Percentiles rank a stretch among this genome's conserved stretches.
Conservation (phyloP, 2,888 invertebrate species). For the Candidula unifasciata region DNA sequence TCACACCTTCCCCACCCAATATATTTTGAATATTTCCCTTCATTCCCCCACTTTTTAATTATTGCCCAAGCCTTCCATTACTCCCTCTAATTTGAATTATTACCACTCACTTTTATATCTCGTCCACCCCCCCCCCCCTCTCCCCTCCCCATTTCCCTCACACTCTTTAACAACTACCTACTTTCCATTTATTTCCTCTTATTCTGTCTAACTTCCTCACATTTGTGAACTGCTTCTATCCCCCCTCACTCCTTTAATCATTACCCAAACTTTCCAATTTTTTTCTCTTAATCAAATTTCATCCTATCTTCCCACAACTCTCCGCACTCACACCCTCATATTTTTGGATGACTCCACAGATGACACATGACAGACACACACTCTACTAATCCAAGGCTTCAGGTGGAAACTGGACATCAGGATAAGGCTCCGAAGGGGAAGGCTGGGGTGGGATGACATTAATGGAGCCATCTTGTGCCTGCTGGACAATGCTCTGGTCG, state of each 20-base stretch:
- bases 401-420: constrained; percentile 70
- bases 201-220: neutral
- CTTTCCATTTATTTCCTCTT: neutral
- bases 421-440: constrained; percentile 75
- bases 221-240: neutral
- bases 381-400: constrained; percentile 58
- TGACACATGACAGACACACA: neutral
- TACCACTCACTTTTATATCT: neutral
- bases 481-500: constrained; percentile 61
- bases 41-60: neutral
- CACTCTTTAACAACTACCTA: too few relatives aligned
- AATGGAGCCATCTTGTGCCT: constrained; percentile 75
- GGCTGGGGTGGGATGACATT: constrained; percentile 78
- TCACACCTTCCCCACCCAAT: neutral
- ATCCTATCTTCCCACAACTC: too few relatives aligned
- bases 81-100: neutral
- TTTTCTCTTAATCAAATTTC: too few relatives aligned
- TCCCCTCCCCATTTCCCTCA: neutral
- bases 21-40: neutral
- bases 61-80: too few relatives aligned
- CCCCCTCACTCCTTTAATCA: neutral
- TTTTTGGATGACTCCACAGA: too few relatives aligned
- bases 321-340: too few relatives aligned
- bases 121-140: neutral
- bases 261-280: too few relatives aligned